Percentiles rank a stretch among this genome's conserved stretches.
These are phyloP conservation scores for Cryptus viduatorius DNA, from an alignment of 2,888 invertebrate species.

Conservation along the genomic window DNA sequence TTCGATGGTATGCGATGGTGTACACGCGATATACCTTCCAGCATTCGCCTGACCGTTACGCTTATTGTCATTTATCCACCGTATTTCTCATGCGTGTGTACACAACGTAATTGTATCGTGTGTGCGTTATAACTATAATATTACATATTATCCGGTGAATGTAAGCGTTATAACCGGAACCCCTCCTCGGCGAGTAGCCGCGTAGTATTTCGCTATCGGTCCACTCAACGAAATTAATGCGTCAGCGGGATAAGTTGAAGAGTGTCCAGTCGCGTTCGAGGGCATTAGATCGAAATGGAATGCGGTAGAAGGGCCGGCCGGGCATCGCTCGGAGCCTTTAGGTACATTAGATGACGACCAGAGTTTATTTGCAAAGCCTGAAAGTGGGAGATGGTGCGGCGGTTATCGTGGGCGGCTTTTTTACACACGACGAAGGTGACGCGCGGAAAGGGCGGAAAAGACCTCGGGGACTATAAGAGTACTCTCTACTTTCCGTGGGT, in stretches of 20 bases:
- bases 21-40: not conserved
- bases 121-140: not conserved
- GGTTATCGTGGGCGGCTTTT: constrained; percentile 33
- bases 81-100: not conserved
- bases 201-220: not conserved
- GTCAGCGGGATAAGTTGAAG: constrained; percentile 41
- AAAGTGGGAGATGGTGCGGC: constrained; percentile 10
- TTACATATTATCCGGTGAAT: not conserved
- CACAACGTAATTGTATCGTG: not conserved
- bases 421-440: constrained; percentile 15
- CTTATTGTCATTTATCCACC: constrained; percentile 4
- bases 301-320: constrained; percentile 10
- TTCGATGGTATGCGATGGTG: too few relatives aligned
- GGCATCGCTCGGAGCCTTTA: not conserved
- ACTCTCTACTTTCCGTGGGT: not conserved
- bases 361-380: constrained; percentile 49
- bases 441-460: too few relatives aligned
- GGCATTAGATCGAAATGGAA: constrained; percentile 13
- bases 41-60: constrained; percentile 1
- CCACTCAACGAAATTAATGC: constrained; percentile 71
- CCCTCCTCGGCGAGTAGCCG: not conserved
- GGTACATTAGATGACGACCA: constrained; percentile 20
- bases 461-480: too few relatives aligned
- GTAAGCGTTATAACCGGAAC: not conserved
- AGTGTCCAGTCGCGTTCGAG: constrained; percentile 45